Evolutionary conservation across 37 sponge, comb jelly and placozoan genomes (phyloP), one percentile per base, ranked within the genome.

Genomic region (Dysidea cf. avara): DNA sequence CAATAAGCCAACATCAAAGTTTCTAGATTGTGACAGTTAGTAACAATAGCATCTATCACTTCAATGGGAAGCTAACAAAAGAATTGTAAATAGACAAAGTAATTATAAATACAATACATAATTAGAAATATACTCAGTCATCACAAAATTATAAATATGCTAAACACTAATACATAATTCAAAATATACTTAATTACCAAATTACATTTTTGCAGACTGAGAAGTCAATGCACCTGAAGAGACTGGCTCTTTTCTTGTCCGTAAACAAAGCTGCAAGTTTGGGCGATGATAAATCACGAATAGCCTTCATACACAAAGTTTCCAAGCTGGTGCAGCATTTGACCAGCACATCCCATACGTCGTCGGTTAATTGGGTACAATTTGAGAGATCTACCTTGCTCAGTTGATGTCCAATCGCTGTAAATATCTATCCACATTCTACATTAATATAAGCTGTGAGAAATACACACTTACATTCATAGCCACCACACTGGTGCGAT

Each of bases 281-380:
- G 33, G 28, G 24, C 12, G 84, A 89, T 28, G 55, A 87, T 3
- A 92, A 18, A 0, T 86, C 77, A 18, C 40, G 35, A 53, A 82
- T 17, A 40, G 82, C 78, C 53, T 60, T 74, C 67, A 92, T 38
- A 32, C 83, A 81, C 56, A 92, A 61, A 11, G 7, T 39, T 63
- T 83, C 72, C 36, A 92, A 50, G 18, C 28, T 39, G 22, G 20
- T n/a, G 38, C 90, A 87, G 67, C 86, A 67, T 9, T 71, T 60
- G 7, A 81, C 61, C 34, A 87, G 71, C 35, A 78, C 64, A 40
- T 47, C 26, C 61, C 85, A 79, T 34, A 69, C 29, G 32, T 40
- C 24, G 46, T 92, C 81, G 26, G 89, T 92, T 33, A 92, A 58
- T 6, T 36, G 28, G 17, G 62, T 12, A 76, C 92, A 92, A 72